Conservation (phyloP, 2,113 vertebrate species). For the Semicossyphus pulcher region DNA sequence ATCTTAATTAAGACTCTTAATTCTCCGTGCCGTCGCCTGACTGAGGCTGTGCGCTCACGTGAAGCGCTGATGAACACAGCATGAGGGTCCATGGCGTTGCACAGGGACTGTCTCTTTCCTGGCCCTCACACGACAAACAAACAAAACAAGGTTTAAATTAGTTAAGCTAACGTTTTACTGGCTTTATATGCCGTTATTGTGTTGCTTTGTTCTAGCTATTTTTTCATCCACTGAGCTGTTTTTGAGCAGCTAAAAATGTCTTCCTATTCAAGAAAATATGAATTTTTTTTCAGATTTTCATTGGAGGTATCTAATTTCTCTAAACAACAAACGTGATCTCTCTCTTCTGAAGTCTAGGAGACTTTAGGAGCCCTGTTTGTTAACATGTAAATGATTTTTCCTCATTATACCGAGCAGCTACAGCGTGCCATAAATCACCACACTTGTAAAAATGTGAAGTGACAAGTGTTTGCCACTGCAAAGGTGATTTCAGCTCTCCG, state of each 20-base stretch:
- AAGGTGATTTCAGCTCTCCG: conserved; percentile 41
- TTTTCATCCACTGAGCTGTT: background rate
- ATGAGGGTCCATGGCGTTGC: conserved; percentile 24
- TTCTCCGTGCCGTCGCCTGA: conserved; percentile 79
- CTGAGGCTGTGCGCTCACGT: conserved; percentile 80
- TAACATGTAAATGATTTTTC: conserved; percentile 30
- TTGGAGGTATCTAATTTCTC: background rate
- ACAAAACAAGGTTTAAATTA: conserved; percentile 1
- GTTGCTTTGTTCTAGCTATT: too few species aligned
- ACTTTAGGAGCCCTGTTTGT: conserved; percentile 3
- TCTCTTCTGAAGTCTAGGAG: background rate
- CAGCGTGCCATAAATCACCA: conserved; percentile 34
- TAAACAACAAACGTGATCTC: background rate
- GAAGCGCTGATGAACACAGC: conserved; percentile 54
- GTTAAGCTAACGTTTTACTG: background rate
- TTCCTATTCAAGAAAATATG: background rate
- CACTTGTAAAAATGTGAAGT: conserved; percentile 35
- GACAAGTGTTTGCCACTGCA: conserved; percentile 49
- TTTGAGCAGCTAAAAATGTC: background rate
- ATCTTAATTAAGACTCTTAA: conserved; percentile 84
- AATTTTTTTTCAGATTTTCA: background rate
- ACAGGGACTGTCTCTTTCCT: conserved; percentile 23
- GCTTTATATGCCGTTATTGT: background rate
- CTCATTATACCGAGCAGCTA: conserved; percentile 25
- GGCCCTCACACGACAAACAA: conserved; percentile 9